These are phyloP conservation scores for Siniperca scherzeri DNA, from an alignment of 2,797 vertebrate species.

Conservation along the genomic window DNA sequence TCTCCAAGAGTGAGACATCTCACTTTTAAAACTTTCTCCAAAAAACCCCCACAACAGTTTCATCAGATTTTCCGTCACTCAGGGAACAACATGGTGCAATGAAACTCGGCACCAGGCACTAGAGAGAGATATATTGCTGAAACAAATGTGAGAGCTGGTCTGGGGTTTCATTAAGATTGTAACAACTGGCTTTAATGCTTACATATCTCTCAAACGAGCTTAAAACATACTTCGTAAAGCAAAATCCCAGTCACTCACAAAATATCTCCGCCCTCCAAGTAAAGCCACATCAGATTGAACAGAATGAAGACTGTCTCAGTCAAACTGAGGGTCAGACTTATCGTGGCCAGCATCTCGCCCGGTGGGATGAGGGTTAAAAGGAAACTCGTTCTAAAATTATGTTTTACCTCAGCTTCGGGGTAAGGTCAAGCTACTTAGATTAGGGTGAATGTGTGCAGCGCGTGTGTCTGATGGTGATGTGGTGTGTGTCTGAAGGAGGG, in stretches of 20 bases:
- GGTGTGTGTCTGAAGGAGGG: neutral
- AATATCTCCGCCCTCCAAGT: neutral
- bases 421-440: constrained; percentile 65
- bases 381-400: constrained; percentile 57
- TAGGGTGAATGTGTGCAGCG: constrained; percentile 54
- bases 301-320: constrained; percentile 35
- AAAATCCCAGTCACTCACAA: neutral
- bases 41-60: neutral
- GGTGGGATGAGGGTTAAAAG: constrained; percentile 58
- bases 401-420: constrained; percentile 60
- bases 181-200: neutral
- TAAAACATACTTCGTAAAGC: neutral
- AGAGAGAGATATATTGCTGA: neutral
- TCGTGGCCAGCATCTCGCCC: constrained; percentile 35
- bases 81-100: neutral
- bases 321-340: constrained; percentile 39
- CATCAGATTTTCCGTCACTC: neutral
- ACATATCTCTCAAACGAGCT: neutral
- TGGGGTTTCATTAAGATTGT: constrained; percentile 2
- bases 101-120: neutral
- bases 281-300: constrained; percentile 18
- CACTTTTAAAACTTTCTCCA: constrained; percentile 20
- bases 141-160: neutral
- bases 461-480: constrained; percentile 9
- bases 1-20: constrained; percentile 9